These are phyloP conservation scores for Channallabes apus DNA, from an alignment of 2,797 vertebrate species.

Conservation along the genomic window DNA sequence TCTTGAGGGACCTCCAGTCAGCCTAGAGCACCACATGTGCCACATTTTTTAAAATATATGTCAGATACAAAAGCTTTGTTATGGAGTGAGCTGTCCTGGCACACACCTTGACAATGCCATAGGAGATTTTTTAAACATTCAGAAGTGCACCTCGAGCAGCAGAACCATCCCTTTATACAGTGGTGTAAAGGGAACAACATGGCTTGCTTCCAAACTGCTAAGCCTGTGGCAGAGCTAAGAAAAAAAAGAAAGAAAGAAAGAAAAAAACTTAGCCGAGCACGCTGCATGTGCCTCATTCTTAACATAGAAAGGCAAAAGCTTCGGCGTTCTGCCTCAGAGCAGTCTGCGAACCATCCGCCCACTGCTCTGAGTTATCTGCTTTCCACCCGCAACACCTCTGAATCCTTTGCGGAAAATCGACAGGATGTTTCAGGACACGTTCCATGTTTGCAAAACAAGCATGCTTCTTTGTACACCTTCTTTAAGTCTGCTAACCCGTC, in stretches of 20 bases:
- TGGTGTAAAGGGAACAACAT: background rate
- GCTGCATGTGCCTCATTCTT: slow-evolving; percentile 17
- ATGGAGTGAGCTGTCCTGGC: background rate
- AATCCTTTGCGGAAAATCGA: slow-evolving; percentile 29
- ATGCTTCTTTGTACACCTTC: background rate
- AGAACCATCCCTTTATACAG: background rate
- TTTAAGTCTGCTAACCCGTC: background rate
- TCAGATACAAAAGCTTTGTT: background rate
- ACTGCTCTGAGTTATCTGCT: slow-evolving; percentile 42
- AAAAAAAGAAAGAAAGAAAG: background rate
- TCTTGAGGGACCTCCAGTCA: background rate
- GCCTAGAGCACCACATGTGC: background rate
- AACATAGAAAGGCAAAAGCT: slow-evolving; percentile 37
- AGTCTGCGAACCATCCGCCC: slow-evolving; percentile 13
- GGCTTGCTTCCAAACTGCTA: slow-evolving; percentile 27
- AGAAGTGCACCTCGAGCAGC: background rate
- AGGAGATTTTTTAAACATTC: slow-evolving; percentile 17
- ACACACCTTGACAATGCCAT: background rate
- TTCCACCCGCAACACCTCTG: slow-evolving; percentile 25
- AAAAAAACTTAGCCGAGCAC: background rate
- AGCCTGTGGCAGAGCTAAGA: slow-evolving; percentile 29
- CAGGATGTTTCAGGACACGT: slow-evolving; percentile 37
- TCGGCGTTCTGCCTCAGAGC: background rate
- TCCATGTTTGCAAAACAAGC: slow-evolving; percentile 1
- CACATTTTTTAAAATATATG: background rate